These are phyloP conservation scores for Acrobasis consociella DNA, from an alignment of 2,888 invertebrate genomes.

Conservation along the genomic window DNA sequence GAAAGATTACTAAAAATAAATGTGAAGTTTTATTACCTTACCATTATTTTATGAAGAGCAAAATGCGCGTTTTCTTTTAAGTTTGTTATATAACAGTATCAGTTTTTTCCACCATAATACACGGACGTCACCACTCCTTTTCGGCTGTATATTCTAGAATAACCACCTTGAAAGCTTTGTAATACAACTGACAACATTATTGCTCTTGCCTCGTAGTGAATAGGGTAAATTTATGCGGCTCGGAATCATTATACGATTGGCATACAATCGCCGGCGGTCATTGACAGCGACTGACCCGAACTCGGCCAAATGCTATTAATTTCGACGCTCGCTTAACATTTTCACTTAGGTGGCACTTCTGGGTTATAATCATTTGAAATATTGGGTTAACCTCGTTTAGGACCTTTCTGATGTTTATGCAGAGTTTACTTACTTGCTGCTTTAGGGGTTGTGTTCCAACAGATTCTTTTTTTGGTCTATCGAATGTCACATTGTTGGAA, in stretches of 20 bases:
- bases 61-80: too few relatives aligned
- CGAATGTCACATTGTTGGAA: too few relatives aligned
- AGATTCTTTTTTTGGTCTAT: too few relatives aligned
- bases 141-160: background rate
- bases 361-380: slow-evolving; percentile 6
- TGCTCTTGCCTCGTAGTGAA: slow-evolving; percentile 19
- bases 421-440: too few relatives aligned
- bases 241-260: slow-evolving; percentile 47
- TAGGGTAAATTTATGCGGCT: slow-evolving; percentile 46
- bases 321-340: slow-evolving; percentile 6
- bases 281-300: slow-evolving; percentile 50
- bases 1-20: too few relatives aligned
- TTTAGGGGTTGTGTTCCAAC: too few relatives aligned
- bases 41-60: too few relatives aligned
- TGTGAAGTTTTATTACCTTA: too few relatives aligned
- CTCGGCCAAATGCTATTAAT: slow-evolving; percentile 40
- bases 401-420: too few relatives aligned
- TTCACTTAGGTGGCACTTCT: background rate
- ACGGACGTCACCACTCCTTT: too few relatives aligned
- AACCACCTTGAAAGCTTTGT: background rate
- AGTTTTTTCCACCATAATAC: background rate
- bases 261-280: slow-evolving; percentile 51
- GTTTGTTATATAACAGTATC: too few relatives aligned
- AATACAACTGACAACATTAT: slow-evolving; percentile 4
- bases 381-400: background rate